Percentiles rank a stretch among this genome's conserved stretches.
Conservation (phyloP, 2,113 vertebrate species). For the Pseudolaguvia tuberculata region DNA sequence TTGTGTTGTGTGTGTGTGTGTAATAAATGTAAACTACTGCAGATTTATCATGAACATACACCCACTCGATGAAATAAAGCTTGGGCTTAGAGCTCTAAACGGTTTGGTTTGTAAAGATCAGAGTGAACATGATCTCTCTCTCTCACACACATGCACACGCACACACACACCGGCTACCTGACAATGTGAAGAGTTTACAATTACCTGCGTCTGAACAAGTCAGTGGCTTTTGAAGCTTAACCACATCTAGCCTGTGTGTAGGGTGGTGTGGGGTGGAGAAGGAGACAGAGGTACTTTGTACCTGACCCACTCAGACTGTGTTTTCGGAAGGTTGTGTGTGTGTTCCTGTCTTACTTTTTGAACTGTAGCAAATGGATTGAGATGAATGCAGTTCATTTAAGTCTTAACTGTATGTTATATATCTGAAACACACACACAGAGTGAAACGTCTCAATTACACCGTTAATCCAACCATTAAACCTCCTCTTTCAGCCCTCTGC, state of each 20-base stretch:
- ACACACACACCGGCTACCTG: neutral
- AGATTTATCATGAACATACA: slow-evolving; percentile 12
- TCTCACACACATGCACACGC: slow-evolving; percentile 40
- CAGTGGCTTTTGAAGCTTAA: slow-evolving; percentile 25
- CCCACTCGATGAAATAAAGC: neutral
- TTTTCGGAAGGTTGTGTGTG: slow-evolving; percentile 20
- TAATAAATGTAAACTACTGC: slow-evolving; percentile 61
- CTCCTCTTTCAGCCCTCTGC: slow-evolving; percentile 21
- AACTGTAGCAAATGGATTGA: neutral
- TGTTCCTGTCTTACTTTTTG: neutral
- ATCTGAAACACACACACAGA: slow-evolving; percentile 13
- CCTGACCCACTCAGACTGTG: slow-evolving; percentile 6
- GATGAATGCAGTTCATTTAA: neutral
- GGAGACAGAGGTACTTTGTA: neutral
- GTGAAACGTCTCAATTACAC: slow-evolving; percentile 45
- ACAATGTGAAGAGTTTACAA: slow-evolving; percentile 23
- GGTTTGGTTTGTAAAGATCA: slow-evolving; percentile 40
- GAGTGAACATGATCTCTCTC: slow-evolving; percentile 51
- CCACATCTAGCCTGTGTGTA: neutral
- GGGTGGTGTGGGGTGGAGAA: neutral
- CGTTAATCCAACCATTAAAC: slow-evolving; percentile 47
- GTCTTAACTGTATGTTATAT: neutral
- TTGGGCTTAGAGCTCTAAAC: slow-evolving; percentile 22
- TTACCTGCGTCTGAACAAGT: slow-evolving; percentile 21
- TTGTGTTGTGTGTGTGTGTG: too few relatives aligned